These are phyloP conservation scores for Otis tarda DNA, from an alignment of 2,113 vertebrate species.

Conservation along the genomic window DNA sequence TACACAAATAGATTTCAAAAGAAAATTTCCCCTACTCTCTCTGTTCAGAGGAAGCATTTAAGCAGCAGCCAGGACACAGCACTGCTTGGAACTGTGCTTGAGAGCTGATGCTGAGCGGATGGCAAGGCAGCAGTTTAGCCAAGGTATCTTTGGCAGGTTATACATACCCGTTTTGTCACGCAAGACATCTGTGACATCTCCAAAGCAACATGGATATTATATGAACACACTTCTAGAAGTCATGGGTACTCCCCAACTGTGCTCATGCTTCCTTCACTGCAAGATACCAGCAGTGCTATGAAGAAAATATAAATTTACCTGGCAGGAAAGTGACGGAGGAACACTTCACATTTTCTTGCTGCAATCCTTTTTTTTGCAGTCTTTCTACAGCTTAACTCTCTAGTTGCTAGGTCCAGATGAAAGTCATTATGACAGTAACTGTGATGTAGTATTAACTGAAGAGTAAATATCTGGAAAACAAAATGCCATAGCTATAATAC, in stretches of 20 bases:
- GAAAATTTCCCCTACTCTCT: neutral
- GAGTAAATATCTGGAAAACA: neutral
- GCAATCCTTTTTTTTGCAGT: neutral
- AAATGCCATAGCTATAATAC: neutral
- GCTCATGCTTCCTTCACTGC: neutral
- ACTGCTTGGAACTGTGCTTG: neutral
- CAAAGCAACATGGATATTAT: neutral
- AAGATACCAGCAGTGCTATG: neutral
- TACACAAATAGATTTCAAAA: neutral
- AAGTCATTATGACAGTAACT: neutral
- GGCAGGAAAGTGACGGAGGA: neutral
- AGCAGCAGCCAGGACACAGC: neutral
- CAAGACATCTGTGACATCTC: neutral
- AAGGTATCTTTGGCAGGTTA: neutral
- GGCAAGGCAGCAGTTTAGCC: neutral
- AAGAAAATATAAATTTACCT: neutral
- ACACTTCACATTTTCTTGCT: neutral
- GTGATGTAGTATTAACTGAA: neutral
- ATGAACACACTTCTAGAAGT: neutral
- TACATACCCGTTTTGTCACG: neutral
- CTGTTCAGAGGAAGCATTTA: neutral
- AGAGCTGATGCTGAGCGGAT: neutral
- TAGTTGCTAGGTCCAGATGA: neutral
- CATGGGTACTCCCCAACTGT: neutral
- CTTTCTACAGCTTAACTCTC: neutral